Evolutionary conservation across 2,888 invertebrate species (phyloP).

Genomic region (Lasioglossum lativentre): DNA sequence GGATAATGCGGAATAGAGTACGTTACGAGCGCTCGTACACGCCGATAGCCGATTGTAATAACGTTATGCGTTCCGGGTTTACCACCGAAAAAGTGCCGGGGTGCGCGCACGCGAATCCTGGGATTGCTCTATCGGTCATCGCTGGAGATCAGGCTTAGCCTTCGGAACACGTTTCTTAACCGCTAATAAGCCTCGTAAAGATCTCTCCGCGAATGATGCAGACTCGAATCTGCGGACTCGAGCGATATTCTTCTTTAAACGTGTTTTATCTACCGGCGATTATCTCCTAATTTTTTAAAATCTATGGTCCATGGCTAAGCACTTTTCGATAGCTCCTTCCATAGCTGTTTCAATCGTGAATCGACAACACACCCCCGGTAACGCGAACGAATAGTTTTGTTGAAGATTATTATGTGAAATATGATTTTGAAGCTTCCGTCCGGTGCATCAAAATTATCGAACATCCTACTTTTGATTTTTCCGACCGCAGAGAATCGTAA

Average conservation of each 20-base stretch:
- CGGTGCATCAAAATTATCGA: too few relatives aligned
- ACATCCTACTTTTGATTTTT: not conserved
- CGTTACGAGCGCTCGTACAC: slow-evolving; percentile 37
- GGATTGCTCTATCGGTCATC: slow-evolving; percentile 37
- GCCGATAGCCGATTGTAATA: slow-evolving; percentile 57
- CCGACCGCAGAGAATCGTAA: not conserved
- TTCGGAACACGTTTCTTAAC: not conserved
- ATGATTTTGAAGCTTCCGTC: too few relatives aligned
- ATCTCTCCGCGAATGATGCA: slow-evolving; percentile 9
- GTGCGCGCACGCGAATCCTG: slow-evolving; percentile 35
- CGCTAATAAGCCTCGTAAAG: slow-evolving; percentile 25
- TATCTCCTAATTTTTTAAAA: not conserved
- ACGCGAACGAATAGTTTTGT: too few relatives aligned
- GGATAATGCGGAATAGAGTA: slow-evolving; percentile 68
- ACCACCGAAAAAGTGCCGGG: slow-evolving; percentile 49
- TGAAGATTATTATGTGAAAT: too few relatives aligned
- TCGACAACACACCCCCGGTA: too few relatives aligned
- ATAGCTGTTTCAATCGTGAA: too few relatives aligned
- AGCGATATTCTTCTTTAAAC: not conserved
- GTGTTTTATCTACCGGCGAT: not conserved
- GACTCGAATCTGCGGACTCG: not conserved
- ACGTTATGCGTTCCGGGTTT: slow-evolving; percentile 63
- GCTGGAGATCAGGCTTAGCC: not conserved
- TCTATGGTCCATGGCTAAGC: too few relatives aligned
- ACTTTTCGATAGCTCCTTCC: too few relatives aligned